Base-by-base conservation (phyloP, 64 coral and sea anemone genomes). In the Porites lutea region DNA sequence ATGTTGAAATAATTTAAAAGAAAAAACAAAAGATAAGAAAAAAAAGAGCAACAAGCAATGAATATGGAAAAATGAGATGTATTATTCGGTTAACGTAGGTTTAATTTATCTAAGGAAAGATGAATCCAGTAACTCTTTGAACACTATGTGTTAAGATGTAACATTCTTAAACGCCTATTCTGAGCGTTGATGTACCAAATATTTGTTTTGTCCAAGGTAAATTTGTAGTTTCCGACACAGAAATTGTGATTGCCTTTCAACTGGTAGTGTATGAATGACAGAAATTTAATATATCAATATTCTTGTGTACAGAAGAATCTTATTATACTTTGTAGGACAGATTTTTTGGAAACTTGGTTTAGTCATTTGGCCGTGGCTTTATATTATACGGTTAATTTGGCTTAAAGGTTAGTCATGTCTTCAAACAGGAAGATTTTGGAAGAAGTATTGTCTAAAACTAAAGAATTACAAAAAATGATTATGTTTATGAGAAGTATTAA, bases 271-370 rank as follows among this genome's bases (percentile, higher is more conserved):
- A 10, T 8, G 22, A 50, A 84, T 5, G 78, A 47, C 64, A 68
- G 5, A 27, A 48, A 84, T 52, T 82, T 46, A 52, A 60, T 60
- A 68, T 22, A 84, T 65, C 69, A 19, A 52, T 10, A 69, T 10
- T 9, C 58, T 82, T 82, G 13, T 82, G 54, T 84, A 52, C 46
- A 68, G 47, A 84, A 27, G 43, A 65, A 19, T 65, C 59, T 22
- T 84, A 19, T 51, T 19, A 50, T 48, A 50, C 69, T 83, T 84
- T 84, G 81, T 84, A 84, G 81, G 81, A 52, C 59, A 68, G 45
- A 68, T 68, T 84, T 46, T 84, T 84, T 84, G 67, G 62, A 68
- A 48, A 65, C 81, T 51, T 68, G 64, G 62, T 64, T 84, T 69
- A 68, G 45, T 68, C 18, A 9, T 16, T 84, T 44, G 46, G 12